These are phyloP conservation scores for Strigamia maritima DNA, from an alignment of 2,888 invertebrate genomes.

Conservation along the genomic window DNA sequence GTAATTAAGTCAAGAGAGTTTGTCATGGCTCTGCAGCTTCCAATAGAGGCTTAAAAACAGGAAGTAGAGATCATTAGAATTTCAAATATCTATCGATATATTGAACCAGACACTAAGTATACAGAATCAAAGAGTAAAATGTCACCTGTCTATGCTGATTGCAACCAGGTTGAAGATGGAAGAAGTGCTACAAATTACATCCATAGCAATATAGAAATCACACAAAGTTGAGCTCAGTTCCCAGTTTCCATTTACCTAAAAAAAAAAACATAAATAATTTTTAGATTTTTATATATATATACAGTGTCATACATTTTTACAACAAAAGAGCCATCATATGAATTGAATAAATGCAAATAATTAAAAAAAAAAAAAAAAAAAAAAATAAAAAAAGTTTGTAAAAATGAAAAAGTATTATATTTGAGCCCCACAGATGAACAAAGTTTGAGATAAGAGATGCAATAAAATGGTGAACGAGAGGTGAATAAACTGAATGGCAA, in stretches of 20 bases:
- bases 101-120: background rate
- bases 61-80: background rate
- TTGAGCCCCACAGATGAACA: background rate
- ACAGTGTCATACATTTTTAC: background rate
- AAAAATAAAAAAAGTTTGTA: too few species aligned
- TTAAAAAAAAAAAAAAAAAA: background rate
- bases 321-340: background rate
- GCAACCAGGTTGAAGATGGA: slow-evolving; percentile 97
- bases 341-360: background rate
- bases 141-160: slow-evolving; percentile 95
- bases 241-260: slow-evolving; percentile 62
- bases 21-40: background rate
- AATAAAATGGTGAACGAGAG: background rate
- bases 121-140: background rate
- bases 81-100: background rate
- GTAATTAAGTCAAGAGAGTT: background rate
- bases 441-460: background rate
- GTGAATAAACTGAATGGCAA: background rate
- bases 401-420: background rate
- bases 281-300: background rate
- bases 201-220: slow-evolving; percentile 96
- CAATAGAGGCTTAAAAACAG: background rate
- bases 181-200: slow-evolving; percentile 94
- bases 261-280: slow-evolving; percentile 40
- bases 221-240: slow-evolving; percentile 84